A percentile compares a stretch with the other conserved stretches of the same genome.
phyloP scores from a whole-genome alignment of 1,140 invertebrate genomes.

The Aleiodes sp. region DNA sequence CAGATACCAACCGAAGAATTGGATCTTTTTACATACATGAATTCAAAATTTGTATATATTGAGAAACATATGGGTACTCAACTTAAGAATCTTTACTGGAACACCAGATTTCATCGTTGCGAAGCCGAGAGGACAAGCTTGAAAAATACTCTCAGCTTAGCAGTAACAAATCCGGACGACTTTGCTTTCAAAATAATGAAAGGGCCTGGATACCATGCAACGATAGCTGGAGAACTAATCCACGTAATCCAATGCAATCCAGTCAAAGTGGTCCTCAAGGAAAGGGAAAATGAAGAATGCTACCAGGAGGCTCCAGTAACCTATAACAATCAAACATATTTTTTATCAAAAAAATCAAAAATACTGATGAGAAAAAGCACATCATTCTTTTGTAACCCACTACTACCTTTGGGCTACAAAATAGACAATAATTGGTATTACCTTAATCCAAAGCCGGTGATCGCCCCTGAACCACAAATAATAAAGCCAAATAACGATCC shows the following conservation, averaged over 20 bases:
- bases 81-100: neutral
- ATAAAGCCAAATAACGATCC: neutral
- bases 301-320: neutral
- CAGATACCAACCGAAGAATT: no score
- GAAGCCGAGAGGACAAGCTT: neutral
- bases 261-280: neutral
- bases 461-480: neutral
- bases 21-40: no score
- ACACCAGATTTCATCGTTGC: neutral
- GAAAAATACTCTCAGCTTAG: neutral
- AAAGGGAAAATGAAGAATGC: neutral
- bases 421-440: neutral
- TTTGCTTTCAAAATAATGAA: conserved; percentile 5
- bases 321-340: neutral
- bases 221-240: neutral
- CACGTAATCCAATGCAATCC: neutral
- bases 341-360: neutral
- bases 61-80: neutral
- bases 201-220: neutral
- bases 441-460: neutral
- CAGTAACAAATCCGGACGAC: neutral
- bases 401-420: neutral
- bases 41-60: neutral
- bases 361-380: neutral
- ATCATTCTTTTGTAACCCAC: neutral